Evolutionary conservation across 2,888 invertebrate genomes (phyloP), one percentile per base, ranked within the genome.

Genomic region (Apodemia zela): DNA sequence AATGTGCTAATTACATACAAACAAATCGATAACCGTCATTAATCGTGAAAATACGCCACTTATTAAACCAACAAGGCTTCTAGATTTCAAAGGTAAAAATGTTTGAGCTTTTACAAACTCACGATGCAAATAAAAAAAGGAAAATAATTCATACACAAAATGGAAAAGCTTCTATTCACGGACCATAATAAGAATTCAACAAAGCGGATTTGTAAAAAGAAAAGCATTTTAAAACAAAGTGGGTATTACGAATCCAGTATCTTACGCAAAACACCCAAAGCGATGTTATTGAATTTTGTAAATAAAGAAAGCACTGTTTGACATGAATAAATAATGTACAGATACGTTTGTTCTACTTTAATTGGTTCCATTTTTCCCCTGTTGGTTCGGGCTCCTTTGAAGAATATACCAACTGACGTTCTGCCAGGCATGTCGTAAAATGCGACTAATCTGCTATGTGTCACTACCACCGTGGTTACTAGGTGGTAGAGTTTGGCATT

Each of bases 181-280:
- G 15, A 54, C 54, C 25, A 54, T 54, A 63, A 66, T 67, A 63
- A 62, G 57, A 63, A 66, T 64, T 69, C 67, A 64, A 69, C 68
- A 69, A 67, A 54, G 67, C 68, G 66, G 68, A 66, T 67, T 69
- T 69, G 66, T 58, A 68, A 66, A 66, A 67, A 61, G 63, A 65
- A 69, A 67, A 68, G 63, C 68, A 65, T 68, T 65, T 63, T 64
- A 62, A 69, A 66, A 54, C 65, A 66, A 69, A 69, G 68, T 66
- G 66, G 67, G 66, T 69, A 67, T 67, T 66, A 69, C 63, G 61
- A 47, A 57, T 45, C 54, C 54, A 15, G 21, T 54, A 59, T 68
- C 67, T 64, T 62, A 69, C 63, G 65, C 59, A 66, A 66, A 68
- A 63, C 54, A 63, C 62, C 63, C 59, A 54, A 60, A 60, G 59